A percentile compares a stretch with the other conserved stretches of the same genome.
These are phyloP conservation scores for Acronicta psi DNA, from an alignment of 2,888 invertebrate genomes.

Conservation along the genomic window DNA sequence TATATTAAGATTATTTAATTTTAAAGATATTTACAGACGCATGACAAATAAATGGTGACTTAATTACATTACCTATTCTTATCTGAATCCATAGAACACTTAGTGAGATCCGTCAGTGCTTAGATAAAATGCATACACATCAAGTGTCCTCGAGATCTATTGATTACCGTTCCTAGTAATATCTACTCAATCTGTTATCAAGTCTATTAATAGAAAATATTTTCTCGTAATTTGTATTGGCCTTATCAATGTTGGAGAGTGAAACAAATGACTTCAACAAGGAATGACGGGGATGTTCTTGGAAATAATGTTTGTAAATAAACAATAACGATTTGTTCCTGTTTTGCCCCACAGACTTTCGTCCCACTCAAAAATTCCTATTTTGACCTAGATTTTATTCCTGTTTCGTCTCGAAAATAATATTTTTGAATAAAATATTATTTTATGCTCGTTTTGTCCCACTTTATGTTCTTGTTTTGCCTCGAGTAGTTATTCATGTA, in stretches of 20 bases:
- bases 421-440: too few species aligned
- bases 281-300: conserved; percentile 12
- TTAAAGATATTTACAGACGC: conserved; percentile 7
- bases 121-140: conserved; percentile 4
- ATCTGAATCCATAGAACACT: conserved; percentile 10
- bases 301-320: conserved; percentile 21
- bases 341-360: too few species aligned
- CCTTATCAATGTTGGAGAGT: conserved; percentile 18
- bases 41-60: conserved; percentile 8
- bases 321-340: too few species aligned
- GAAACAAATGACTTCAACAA: conserved; percentile 17
- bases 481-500: too few species aligned
- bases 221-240: conserved; percentile 25
- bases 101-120: conserved; percentile 3
- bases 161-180: conserved; percentile 24
- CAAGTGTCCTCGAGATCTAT: conserved; percentile 24
- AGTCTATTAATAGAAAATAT: conserved; percentile 37
- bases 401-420: too few species aligned
- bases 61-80: conserved; percentile 6
- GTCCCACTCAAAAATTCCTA: too few species aligned
- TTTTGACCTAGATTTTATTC: too few species aligned
- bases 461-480: too few species aligned
- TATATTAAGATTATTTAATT: conserved; percentile 18
- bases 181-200: conserved; percentile 23
- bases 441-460: too few species aligned